Percentiles rank a stretch among this genome's conserved stretches.
Evolutionary conservation across 2,888 invertebrate species (phyloP).

Genomic region (Eubasilissa splendida): DNA sequence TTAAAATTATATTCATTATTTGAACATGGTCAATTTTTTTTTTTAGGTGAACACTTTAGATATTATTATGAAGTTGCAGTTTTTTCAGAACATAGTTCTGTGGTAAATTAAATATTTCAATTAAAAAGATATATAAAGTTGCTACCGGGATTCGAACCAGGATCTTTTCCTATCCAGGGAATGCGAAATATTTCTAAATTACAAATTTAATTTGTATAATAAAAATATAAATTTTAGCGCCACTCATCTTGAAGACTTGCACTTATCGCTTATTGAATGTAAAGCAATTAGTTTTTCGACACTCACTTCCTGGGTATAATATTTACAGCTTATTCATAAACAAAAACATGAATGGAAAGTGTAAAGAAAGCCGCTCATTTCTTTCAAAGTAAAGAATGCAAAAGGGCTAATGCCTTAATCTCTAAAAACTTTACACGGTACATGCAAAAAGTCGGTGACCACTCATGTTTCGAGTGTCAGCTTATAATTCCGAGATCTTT

Average conservation of each 20-base stretch:
- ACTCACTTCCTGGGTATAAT: conserved; percentile 38
- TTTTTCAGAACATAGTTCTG: too few species aligned
- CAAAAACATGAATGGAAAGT: conserved; percentile 45
- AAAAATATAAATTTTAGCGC: conserved; percentile 34
- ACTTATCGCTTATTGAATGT: background rate
- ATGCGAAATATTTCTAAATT: too few species aligned
- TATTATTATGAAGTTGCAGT: too few species aligned
- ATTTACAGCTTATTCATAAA: conserved; percentile 22
- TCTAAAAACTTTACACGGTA: conserved; percentile 34
- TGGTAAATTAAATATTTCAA: too few species aligned
- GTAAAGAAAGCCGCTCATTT: conserved; percentile 34
- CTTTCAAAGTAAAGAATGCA: conserved; percentile 31
- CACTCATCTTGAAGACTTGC: conserved; percentile 13
- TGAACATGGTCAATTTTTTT: too few species aligned
- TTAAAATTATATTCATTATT: background rate
- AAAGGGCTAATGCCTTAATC: conserved; percentile 43
- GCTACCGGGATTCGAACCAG: too few species aligned
- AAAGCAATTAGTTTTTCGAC: conserved; percentile 45
- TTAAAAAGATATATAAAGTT: too few species aligned
- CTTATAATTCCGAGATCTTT: conserved; percentile 50
- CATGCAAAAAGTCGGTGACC: conserved; percentile 34
- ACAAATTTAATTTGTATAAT: too few species aligned
- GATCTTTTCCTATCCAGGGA: background rate
- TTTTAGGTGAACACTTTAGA: too few species aligned
- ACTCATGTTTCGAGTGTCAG: conserved; percentile 51